Evolutionary conservation across 2,888 invertebrate genomes (phyloP), one percentile per base, ranked within the genome.

Genomic region (Ennomos quercinarius): DNA sequence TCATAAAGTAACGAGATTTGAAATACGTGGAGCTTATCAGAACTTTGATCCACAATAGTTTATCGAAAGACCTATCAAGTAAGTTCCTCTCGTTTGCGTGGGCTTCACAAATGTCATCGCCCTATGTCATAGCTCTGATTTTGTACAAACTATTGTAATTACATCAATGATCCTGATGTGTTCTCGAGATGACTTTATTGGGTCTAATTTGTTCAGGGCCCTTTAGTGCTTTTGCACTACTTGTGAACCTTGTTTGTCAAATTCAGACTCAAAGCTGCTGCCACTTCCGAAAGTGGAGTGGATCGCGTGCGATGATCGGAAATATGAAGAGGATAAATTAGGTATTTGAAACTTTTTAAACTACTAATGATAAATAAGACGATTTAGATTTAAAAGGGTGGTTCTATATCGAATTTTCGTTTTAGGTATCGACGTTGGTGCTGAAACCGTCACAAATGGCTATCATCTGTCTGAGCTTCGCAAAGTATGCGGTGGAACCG

Each of bases 371-470:
- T 44, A 37, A 42, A 52, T 51, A n/a, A 38, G 52, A 52, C 37
- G 17, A 13, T 47, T 46, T 51, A 37, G 13, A 38, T 39, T 11
- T 48, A n/a, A 47, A 34, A n/a, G 43, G 17, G 12, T 34, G 12
- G 39, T n/a, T 48, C 12, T 40, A 44, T 45, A 35, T 39, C 10
- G 1, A 13, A 8, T 5, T 36, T 3, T 36, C 48, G 34, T 56
- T 95, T 70, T 96, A 98, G 98, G 97, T 97, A 74, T 98, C 97
- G 80, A 98, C 98, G 63, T 93, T 98, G 88, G 97, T 98, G 76
- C 94, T 98, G 80, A 98, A 98, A 90, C 98, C 98, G 67, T 97
- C 98, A 51, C 97, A 98, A 93, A 96, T 98, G 96, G 97, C 98
- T 73, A 98, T 98, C 84, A 97, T 98, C 83, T 97, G 97, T 87